phyloP scores from a whole-genome alignment of 2,888 invertebrate species.

The Limnephilus auricula region DNA sequence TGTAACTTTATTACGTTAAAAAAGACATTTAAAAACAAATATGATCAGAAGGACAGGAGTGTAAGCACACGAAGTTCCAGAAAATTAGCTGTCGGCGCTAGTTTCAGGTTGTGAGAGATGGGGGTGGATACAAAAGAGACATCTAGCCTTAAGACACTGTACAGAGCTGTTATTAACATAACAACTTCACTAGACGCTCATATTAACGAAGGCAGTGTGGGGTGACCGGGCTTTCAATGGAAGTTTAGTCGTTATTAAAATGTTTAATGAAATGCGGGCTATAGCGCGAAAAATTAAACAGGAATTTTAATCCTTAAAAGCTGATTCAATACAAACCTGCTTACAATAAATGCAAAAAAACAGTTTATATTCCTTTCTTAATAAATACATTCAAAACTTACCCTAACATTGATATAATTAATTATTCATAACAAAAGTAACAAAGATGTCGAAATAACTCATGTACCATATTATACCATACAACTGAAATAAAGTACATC shows the following conservation, averaged over 20 bases:
- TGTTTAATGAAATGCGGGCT: neutral
- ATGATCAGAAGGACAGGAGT: neutral
- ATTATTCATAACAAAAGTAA: too few species aligned
- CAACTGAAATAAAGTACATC: too few species aligned
- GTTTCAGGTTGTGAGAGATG: neutral
- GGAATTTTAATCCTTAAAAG: neutral
- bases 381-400: too few species aligned
- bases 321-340: too few species aligned
- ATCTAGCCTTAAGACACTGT: slow-evolving; percentile 19
- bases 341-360: too few species aligned
- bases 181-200: slow-evolving; percentile 48
- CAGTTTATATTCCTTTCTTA: too few species aligned
- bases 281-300: neutral
- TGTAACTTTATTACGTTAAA: neutral
- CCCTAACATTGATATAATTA: too few species aligned
- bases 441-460: too few species aligned
- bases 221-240: neutral
- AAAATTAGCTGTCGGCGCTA: neutral
- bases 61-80: neutral
- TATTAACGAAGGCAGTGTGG: slow-evolving; percentile 41
- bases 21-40: neutral
- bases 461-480: too few species aligned
- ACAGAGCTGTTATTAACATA: slow-evolving; percentile 55
- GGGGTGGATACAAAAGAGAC: neutral
- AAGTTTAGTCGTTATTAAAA: neutral